These are phyloP conservation scores for Drosophila infuscata DNA, from an alignment of 2,888 invertebrate genomes.

Conservation along the genomic window DNA sequence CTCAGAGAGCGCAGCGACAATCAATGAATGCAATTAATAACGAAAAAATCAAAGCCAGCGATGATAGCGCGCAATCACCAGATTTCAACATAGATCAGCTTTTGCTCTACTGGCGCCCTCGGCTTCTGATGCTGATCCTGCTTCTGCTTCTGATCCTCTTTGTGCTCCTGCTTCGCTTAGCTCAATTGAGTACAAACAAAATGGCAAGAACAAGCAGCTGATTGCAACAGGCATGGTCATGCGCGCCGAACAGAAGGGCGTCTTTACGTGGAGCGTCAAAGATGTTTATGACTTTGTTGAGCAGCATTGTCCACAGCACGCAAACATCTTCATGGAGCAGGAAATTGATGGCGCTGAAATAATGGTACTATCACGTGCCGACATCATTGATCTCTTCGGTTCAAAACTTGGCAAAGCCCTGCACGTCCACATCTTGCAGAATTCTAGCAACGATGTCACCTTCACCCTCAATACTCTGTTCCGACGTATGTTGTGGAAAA, in stretches of 20 bases:
- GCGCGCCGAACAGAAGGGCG: conserved; percentile 8
- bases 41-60: neutral
- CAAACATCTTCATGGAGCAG: conserved; percentile 92
- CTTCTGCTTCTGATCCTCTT: neutral
- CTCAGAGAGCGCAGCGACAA: neutral
- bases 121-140: neutral
- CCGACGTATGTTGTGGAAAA: too few species aligned
- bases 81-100: neutral
- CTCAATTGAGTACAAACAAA: neutral
- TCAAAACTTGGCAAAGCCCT: conserved; percentile 95
- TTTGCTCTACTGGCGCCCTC: neutral
- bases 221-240: neutral
- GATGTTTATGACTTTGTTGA: conserved; percentile 93
- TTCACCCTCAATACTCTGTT: neutral
- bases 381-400: conserved; percentile 92
- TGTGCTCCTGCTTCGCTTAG: neutral
- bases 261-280: conserved; percentile 89
- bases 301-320: conserved; percentile 92
- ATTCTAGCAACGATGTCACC: conserved; percentile 38
- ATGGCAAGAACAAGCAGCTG: neutral
- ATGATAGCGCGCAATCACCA: neutral
- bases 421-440: conserved; percentile 89
- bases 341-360: conserved; percentile 96
- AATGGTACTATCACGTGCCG: conserved; percentile 92
- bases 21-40: neutral